These are phyloP conservation scores for Zaprionus lachaisei DNA, from an alignment of 1,140 invertebrate species.

Conservation along the genomic window DNA sequence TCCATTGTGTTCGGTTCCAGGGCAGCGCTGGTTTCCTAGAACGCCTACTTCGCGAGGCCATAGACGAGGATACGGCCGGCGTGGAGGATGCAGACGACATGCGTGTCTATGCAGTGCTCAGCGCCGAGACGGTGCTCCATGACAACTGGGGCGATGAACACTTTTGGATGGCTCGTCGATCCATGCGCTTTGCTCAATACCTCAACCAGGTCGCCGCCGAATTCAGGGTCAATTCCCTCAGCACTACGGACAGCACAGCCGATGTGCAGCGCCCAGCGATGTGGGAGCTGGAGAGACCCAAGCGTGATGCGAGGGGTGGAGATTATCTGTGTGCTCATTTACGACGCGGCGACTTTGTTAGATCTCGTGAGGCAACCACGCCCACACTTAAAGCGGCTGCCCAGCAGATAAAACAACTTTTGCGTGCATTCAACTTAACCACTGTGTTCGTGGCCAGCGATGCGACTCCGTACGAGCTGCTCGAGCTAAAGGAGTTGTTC, in stretches of 20 bases:
- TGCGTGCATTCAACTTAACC: conserved; percentile 87
- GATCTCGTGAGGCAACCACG: conserved; percentile 87
- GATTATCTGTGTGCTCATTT: conserved; percentile 93
- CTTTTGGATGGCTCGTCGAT: conserved; percentile 95
- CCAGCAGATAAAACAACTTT: conserved; percentile 88
- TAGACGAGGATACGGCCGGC: conserved; percentile 60
- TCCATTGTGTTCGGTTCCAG: conserved; percentile 93
- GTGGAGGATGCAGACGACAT: conserved; percentile 47
- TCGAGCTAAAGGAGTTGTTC: conserved; percentile 77
- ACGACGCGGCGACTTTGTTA: conserved; percentile 92
- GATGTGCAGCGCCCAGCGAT: conserved; percentile 76
- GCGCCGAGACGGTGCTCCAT: conserved; percentile 95
- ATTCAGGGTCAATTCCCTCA: conserved; percentile 89
- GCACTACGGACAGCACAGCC: conserved; percentile 86
- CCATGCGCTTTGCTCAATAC: conserved; percentile 93
- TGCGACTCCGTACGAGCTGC: conserved; percentile 85
- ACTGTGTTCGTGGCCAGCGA: conserved; percentile 93
- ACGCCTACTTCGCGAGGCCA: conserved; percentile 83
- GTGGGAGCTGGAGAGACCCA: conserved; percentile 74
- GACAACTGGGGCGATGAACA: conserved; percentile 91
- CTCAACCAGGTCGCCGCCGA: conserved; percentile 89
- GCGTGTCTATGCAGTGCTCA: conserved; percentile 90
- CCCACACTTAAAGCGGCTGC: conserved; percentile 90
- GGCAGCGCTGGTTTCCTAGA: conserved; percentile 89
- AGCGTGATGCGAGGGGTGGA: conserved; percentile 88